A percentile compares a stretch with the other conserved stretches of the same genome.
Conservation (phyloP, 2,888 invertebrate species). For the Dryadula phaetusa region DNA sequence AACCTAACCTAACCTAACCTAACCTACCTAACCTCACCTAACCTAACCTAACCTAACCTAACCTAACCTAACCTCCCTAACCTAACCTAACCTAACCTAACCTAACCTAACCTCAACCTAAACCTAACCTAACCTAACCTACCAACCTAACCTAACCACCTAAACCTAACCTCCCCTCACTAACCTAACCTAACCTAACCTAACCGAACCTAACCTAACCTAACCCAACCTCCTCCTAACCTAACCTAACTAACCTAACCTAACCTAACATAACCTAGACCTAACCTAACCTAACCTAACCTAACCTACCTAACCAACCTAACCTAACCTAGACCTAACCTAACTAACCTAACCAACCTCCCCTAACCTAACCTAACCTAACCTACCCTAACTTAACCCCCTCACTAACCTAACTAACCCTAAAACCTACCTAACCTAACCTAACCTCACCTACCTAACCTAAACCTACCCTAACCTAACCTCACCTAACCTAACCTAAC, state of each 20-base stretch:
- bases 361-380: slow-evolving; percentile 36
- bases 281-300: slow-evolving; percentile 32
- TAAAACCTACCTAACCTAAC: slow-evolving; percentile 47
- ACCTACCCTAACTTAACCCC: slow-evolving; percentile 3
- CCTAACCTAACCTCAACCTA: slow-evolving; percentile 50
- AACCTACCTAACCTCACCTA: slow-evolving; percentile 51
- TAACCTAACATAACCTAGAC: slow-evolving; percentile 40
- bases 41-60: slow-evolving; percentile 50
- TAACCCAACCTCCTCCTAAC: slow-evolving; percentile 43
- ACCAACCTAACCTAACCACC: slow-evolving; percentile 48
- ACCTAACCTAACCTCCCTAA: slow-evolving; percentile 49
- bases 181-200: slow-evolving; percentile 47
- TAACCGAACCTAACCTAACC: slow-evolving; percentile 41
- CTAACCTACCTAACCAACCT: too few relatives aligned
- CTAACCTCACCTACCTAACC: slow-evolving; percentile 46
- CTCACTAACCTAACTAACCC: slow-evolving; percentile 46
- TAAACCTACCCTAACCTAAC: slow-evolving; percentile 50
- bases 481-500: slow-evolving; percentile 49
- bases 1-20: slow-evolving; percentile 51
- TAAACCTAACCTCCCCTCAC: slow-evolving; percentile 48
- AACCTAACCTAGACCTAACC: slow-evolving; percentile 34
- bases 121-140: slow-evolving; percentile 51
- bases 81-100: slow-evolving; percentile 49
- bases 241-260: slow-evolving; percentile 42
- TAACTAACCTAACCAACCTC: slow-evolving; percentile 46